These are phyloP conservation scores for Tetropium fuscum DNA, from an alignment of 2,888 invertebrate genomes.

Conservation along the genomic window DNA sequence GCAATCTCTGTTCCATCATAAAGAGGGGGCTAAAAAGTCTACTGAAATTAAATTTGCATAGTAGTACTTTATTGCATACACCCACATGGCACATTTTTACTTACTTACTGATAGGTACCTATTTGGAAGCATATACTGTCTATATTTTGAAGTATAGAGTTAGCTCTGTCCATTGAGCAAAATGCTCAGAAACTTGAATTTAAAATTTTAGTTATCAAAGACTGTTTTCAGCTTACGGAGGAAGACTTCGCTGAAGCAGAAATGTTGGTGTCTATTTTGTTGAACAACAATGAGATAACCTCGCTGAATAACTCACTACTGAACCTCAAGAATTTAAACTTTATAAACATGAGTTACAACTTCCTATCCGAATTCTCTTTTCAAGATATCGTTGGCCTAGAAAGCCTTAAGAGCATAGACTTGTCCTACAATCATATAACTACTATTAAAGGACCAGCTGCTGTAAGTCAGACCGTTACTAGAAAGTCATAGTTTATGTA, in stretches of 20 bases:
- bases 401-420: constrained; percentile 78
- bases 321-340: constrained; percentile 75
- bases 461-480: constrained; percentile 67
- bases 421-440: constrained; percentile 81
- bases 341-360: constrained; percentile 82
- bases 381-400: constrained; percentile 81
- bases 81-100: too few species aligned
- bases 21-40: too few species aligned
- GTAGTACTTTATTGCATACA: too few species aligned
- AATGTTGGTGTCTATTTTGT: constrained; percentile 75
- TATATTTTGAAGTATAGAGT: too few species aligned
- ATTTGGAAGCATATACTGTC: too few species aligned
- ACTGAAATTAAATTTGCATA: too few species aligned
- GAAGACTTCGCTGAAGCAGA: constrained; percentile 83
- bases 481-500: constrained; percentile 12
- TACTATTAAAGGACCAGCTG: constrained; percentile 74
- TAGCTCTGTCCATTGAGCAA: too few species aligned
- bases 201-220: too few species aligned
- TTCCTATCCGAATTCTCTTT: constrained; percentile 82
- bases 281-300: constrained; percentile 79
- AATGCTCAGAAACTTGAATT: too few species aligned
- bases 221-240: constrained; percentile 73
- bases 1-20: too few species aligned
- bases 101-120: too few species aligned
- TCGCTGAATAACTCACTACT: constrained; percentile 80